These are phyloP conservation scores for Cylloceria caligata DNA, from an alignment of 2,888 invertebrate species.

Conservation along the genomic window DNA sequence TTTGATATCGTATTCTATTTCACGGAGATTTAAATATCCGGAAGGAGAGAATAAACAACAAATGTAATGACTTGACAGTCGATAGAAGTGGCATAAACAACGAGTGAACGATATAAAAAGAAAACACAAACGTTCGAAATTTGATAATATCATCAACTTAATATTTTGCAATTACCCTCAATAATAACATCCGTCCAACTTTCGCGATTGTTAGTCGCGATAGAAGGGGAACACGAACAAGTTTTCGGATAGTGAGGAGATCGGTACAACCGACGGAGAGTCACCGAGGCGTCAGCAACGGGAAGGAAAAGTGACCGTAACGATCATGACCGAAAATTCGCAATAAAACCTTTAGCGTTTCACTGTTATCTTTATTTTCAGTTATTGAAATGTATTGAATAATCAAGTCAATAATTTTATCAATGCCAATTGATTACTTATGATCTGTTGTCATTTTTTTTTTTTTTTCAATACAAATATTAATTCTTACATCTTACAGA, in stretches of 20 bases:
- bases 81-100: neutral
- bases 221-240: constrained; percentile 17
- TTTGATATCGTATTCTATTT: no score
- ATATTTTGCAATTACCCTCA: constrained; percentile 30
- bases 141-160: constrained; percentile 22
- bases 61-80: neutral
- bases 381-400: neutral
- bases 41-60: neutral
- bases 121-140: constrained; percentile 10
- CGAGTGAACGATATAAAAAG: neutral
- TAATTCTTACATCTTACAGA: no score
- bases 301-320: constrained; percentile 9
- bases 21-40: neutral
- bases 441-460: neutral
- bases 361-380: neutral
- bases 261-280: constrained; percentile 5
- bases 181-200: constrained; percentile 22
- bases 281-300: neutral
- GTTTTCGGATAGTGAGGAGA: constrained; percentile 19
- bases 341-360: constrained; percentile 10
- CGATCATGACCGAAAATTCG: constrained; percentile 13
- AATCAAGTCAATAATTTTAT: neutral
- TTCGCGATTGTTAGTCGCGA: constrained; percentile 25
- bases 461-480: no score
- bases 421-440: neutral